Conservation (phyloP, 2,888 invertebrate genomes). For the Geotrupes spiniger region DNA sequence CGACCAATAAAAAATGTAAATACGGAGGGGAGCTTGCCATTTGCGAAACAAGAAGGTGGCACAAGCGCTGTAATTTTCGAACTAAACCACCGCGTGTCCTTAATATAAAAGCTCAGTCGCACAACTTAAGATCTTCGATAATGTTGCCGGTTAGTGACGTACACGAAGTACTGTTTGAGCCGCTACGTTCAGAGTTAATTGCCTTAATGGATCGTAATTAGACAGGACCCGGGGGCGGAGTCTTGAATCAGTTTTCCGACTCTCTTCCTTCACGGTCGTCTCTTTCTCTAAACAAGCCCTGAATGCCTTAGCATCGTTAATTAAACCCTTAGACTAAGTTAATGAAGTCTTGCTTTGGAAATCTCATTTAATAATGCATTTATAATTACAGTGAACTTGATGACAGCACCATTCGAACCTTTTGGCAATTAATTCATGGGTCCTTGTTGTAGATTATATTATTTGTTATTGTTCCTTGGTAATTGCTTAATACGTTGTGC, state of each 20-base stretch:
- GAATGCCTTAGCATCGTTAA: conserved; percentile 38
- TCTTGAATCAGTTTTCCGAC: conserved; percentile 19
- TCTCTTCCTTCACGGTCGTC: conserved; percentile 8
- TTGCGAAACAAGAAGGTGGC: too few relatives aligned
- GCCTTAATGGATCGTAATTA: conserved; percentile 46
- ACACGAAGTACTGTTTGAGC: conserved; percentile 26
- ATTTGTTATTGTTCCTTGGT: too few relatives aligned
- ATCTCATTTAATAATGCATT: conserved; percentile 28
- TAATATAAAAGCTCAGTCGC: conserved; percentile 6
- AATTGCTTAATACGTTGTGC: too few relatives aligned
- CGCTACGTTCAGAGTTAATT: conserved; percentile 41
- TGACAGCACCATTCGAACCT: too few relatives aligned
- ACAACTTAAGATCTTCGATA: conserved; percentile 19
- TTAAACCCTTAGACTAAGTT: conserved; percentile 37
- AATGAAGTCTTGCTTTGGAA: conserved; percentile 26
- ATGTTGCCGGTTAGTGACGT: conserved; percentile 16
- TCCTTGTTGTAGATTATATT: too few relatives aligned
- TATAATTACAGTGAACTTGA: conserved; percentile 5
- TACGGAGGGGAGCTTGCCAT: too few relatives aligned
- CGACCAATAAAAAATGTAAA: too few relatives aligned
- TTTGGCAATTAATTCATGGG: too few relatives aligned
- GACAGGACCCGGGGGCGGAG: conserved; percentile 35
- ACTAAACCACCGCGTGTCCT: too few relatives aligned
- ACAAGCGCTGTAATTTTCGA: too few relatives aligned
- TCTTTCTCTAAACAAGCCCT: conserved; percentile 26